phyloP scores from a whole-genome alignment of 1,140 invertebrate species.

The Epicauta chinensis region DNA sequence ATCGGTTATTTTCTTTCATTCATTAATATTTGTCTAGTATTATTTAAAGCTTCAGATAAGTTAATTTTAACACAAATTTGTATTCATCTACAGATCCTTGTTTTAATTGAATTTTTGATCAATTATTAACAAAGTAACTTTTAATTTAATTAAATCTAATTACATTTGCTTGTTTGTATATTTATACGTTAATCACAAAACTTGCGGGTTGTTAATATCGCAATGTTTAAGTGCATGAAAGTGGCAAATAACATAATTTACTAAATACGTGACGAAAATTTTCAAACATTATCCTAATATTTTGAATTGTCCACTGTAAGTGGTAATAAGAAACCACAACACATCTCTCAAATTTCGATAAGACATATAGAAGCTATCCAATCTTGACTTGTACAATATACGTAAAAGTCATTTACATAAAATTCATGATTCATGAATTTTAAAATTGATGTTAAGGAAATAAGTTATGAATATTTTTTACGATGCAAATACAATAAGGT shows the following conservation, averaged over 20 bases:
- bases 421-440: conserved; percentile 21
- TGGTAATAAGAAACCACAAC: conserved; percentile 17
- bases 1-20: too few relatives aligned
- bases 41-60: too few relatives aligned
- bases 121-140: too few relatives aligned
- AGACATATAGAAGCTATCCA: conserved; percentile 17
- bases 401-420: conserved; percentile 20
- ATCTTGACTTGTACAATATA: conserved; percentile 17
- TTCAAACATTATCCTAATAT: conserved; percentile 15
- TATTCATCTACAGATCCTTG: too few relatives aligned
- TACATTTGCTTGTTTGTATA: too few relatives aligned
- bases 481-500: conserved; percentile 12
- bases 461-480: conserved; percentile 22
- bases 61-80: too few relatives aligned
- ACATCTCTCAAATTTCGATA: conserved; percentile 17
- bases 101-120: too few relatives aligned
- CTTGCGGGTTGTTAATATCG: too few relatives aligned
- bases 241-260: background rate
- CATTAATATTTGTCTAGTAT: too few relatives aligned
- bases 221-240: too few relatives aligned
- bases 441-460: conserved; percentile 22
- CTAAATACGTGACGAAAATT: conserved; percentile 20
- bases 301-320: conserved; percentile 19
- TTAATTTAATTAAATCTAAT: too few relatives aligned
- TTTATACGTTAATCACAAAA: too few relatives aligned